A percentile compares a stretch with the other conserved stretches of the same genome.
phyloP scores from a whole-genome alignment of 2,888 invertebrate genomes.

The Timandra comae region DNA sequence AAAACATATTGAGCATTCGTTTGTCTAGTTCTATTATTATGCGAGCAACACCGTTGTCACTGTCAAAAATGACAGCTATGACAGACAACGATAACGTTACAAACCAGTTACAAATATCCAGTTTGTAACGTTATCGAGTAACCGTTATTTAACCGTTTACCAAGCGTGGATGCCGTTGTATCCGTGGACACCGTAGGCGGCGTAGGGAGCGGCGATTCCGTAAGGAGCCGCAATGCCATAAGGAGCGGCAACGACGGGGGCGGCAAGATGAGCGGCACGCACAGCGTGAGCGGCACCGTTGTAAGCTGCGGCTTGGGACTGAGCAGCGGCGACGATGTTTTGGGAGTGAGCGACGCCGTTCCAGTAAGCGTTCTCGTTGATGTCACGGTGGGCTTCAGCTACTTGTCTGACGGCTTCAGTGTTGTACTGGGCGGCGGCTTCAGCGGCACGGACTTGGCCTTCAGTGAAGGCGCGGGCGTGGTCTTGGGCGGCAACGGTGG shows the following conservation, averaged over 20 bases:
- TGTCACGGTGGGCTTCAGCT: conserved; percentile 52
- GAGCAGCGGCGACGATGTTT: conserved; percentile 63
- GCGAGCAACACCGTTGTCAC: conserved; percentile 28
- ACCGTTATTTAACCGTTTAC: conserved; percentile 35
- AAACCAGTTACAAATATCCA: too few relatives aligned
- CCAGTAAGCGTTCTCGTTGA: conserved; percentile 69
- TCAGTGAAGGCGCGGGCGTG: conserved; percentile 52
- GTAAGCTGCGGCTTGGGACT: conserved; percentile 60
- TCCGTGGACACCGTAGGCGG: conserved; percentile 16
- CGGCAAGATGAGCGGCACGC: conserved; percentile 26
- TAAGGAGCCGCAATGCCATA: conserved; percentile 16
- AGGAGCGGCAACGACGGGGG: conserved; percentile 21
- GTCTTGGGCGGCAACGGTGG: conserved; percentile 57
- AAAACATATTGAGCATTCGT: conserved; percentile 44
- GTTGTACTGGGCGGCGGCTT: conserved; percentile 57
- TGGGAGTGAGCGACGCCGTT: conserved; percentile 58
- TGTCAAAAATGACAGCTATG: conserved; percentile 23
- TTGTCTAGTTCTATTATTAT: conserved; percentile 34
- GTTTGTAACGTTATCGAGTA: conserved; percentile 2
- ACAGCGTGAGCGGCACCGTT: conserved; percentile 44
- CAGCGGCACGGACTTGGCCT: conserved; percentile 53
- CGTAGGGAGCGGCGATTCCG: conserved; percentile 20
- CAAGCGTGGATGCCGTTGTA: conserved; percentile 41
- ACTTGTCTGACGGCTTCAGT: conserved; percentile 42
- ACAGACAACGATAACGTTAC: too few relatives aligned